Evolutionary conservation across 2,888 invertebrate genomes (phyloP).

Genomic region (Gonocerus acuteangulatus): DNA sequence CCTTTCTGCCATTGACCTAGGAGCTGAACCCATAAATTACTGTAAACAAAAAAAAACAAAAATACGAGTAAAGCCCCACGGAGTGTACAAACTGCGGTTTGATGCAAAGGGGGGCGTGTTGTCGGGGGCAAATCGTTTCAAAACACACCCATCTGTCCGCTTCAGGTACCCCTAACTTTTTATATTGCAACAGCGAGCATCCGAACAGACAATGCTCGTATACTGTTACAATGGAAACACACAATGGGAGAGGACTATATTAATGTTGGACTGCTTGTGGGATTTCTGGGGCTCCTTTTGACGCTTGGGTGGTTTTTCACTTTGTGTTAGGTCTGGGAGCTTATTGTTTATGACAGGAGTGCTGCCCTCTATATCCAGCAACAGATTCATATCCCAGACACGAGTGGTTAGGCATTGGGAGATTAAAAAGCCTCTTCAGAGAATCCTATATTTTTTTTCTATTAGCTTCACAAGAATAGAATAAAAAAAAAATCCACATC

Average conservation of each 20-base stretch:
- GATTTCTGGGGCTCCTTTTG: background rate
- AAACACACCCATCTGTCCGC: constrained; percentile 14
- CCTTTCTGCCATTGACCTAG: too few species aligned
- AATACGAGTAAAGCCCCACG: too few species aligned
- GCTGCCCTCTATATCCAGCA: too few species aligned
- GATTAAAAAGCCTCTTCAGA: too few species aligned
- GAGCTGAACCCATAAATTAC: too few species aligned
- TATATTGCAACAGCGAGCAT: background rate
- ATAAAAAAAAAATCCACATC: too few species aligned
- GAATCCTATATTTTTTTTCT: too few species aligned
- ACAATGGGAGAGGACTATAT: background rate
- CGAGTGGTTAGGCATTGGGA: too few species aligned
- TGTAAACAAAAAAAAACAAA: too few species aligned
- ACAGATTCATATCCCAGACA: too few species aligned
- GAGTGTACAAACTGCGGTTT: too few species aligned
- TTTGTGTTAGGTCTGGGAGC: background rate
- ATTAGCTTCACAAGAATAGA: too few species aligned
- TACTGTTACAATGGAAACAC: background rate
- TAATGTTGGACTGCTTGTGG: background rate
- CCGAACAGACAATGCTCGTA: background rate
- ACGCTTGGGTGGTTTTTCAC: constrained; percentile 12
- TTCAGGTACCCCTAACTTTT: constrained; percentile 9
- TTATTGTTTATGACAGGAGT: background rate
- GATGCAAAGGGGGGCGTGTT: background rate
- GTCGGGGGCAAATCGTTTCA: constrained; percentile 8